Evolutionary conservation across 2,888 invertebrate genomes (phyloP), one percentile per base, ranked within the genome.

Genomic region (Gasteruption jaculator): DNA sequence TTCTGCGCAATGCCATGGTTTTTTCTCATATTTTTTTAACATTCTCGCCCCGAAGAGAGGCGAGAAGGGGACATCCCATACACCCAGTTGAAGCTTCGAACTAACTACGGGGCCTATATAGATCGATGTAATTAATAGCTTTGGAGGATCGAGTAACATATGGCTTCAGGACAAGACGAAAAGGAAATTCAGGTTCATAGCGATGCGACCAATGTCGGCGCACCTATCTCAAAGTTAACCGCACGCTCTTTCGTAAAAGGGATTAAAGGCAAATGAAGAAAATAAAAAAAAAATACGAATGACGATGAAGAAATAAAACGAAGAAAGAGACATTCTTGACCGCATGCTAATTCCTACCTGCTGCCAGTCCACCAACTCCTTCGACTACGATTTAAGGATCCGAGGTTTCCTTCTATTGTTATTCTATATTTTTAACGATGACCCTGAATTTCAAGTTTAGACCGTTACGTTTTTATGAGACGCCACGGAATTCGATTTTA

Each of bases 111-210:
- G 48, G 53, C 49, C 58, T 56, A 58, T 63, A 61, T 63, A 63
- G 63, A 67, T 67, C 64, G 65, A 66, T 66, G 65, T 68, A 68
- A 68, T 68, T 68, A 68, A 68, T 68, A 66, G 66, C 65, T 60
- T 52, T 50, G 56, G 52, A 54, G 63, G 60, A 66, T 66, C 63
- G 61, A 58, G 62, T 63, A 67, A 68, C 68, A 68, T 66, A 67
- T 67, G 67, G 65, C 55, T 49, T 48, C 49, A 56, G 54, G 58
- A 54, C 52, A 46, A 47, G 49, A 51, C 29, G 29, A 11, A 5
- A 8, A 29, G 6, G 29, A 29, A 29, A 29, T 8, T 6, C 10
- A 29, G 12, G 11, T 29, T 5, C 6, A 29, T 5, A 29, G n/a
- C n/a, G 46, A 38, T 35, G 40, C 14, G 31, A 31, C 36, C 44